These are phyloP conservation scores for Polyodon spathula DNA, from an alignment of 2,113 vertebrate genomes.

Conservation along the genomic window DNA sequence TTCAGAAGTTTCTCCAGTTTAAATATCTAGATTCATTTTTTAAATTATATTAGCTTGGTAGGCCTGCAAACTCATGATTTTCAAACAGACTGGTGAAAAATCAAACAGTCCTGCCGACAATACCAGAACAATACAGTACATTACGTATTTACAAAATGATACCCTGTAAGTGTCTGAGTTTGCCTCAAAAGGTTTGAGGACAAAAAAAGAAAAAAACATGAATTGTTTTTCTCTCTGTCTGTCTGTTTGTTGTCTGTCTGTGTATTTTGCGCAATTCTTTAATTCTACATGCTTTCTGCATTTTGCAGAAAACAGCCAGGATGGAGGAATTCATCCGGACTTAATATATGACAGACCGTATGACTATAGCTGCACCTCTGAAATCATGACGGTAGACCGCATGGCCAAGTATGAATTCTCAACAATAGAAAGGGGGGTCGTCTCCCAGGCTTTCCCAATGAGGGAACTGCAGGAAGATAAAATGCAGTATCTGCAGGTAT, in stretches of 20 bases:
- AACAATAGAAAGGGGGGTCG: slow-evolving; percentile 69
- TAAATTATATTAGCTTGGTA: slow-evolving; percentile 1
- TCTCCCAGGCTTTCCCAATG: slow-evolving; percentile 63
- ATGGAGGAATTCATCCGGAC: slow-evolving; percentile 67
- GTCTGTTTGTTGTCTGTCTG: slow-evolving; percentile 63
- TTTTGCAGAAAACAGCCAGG: slow-evolving; percentile 77
- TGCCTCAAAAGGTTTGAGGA: slow-evolving; percentile 9
- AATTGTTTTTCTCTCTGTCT: slow-evolving; percentile 60
- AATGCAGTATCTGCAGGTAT: slow-evolving; percentile 93
- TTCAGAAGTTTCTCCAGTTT: slow-evolving; percentile 15
- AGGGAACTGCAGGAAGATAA: slow-evolving; percentile 74
- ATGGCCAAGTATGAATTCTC: slow-evolving; percentile 78
- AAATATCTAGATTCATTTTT: slow-evolving; percentile 8
- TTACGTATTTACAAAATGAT: not conserved
- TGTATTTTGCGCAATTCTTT: slow-evolving; percentile 41
- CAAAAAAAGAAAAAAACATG: slow-evolving; percentile 19
- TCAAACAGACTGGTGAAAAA: slow-evolving; percentile 26
- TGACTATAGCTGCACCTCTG: slow-evolving; percentile 66
- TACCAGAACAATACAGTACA: not conserved
- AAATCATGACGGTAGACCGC: slow-evolving; percentile 72
- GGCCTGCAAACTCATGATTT: slow-evolving; percentile 18
- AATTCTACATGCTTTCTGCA: slow-evolving; percentile 69
- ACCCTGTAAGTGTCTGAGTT: not conserved
- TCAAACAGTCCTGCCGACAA: not conserved
- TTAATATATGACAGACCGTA: slow-evolving; percentile 72